Evolutionary conservation across 2,113 vertebrate species (phyloP).

Genomic region (Anser cygnoides): DNA sequence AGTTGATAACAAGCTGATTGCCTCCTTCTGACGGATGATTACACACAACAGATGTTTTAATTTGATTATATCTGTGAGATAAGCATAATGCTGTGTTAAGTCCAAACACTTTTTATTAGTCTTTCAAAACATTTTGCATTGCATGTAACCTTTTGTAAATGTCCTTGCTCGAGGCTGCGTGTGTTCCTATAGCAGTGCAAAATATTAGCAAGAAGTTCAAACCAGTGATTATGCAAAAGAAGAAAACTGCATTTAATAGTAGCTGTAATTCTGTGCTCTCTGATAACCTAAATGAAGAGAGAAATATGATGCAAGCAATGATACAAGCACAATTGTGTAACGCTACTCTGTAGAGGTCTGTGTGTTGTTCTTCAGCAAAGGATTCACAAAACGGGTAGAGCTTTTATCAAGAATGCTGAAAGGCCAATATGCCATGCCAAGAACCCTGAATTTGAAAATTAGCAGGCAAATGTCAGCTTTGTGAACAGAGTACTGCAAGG

Average conservation of each 20-base stretch:
- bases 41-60: conserved; percentile 50
- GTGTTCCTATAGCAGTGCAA: conserved; percentile 37
- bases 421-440: neutral
- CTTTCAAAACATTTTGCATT: conserved; percentile 38
- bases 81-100: conserved; percentile 47
- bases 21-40: conserved; percentile 25
- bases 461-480: neutral
- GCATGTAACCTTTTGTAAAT: conserved; percentile 63
- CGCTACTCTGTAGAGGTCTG: neutral
- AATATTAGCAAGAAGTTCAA: conserved; percentile 62
- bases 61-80: conserved; percentile 63
- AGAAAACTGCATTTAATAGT: conserved; percentile 3
- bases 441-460: conserved; percentile 5
- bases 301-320: neutral
- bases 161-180: neutral
- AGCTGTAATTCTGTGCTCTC: neutral
- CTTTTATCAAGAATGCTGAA: neutral
- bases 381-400: neutral
- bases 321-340: neutral
- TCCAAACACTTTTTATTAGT: conserved; percentile 38
- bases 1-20: conserved; percentile 39
- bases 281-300: neutral
- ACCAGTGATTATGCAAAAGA: conserved; percentile 31
- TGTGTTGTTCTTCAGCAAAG: neutral
- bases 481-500: neutral